Percentiles rank a stretch among this genome's conserved stretches.
These are phyloP conservation scores for Syngnathus typhle DNA, from an alignment of 2,113 vertebrate species.

Conservation along the genomic window DNA sequence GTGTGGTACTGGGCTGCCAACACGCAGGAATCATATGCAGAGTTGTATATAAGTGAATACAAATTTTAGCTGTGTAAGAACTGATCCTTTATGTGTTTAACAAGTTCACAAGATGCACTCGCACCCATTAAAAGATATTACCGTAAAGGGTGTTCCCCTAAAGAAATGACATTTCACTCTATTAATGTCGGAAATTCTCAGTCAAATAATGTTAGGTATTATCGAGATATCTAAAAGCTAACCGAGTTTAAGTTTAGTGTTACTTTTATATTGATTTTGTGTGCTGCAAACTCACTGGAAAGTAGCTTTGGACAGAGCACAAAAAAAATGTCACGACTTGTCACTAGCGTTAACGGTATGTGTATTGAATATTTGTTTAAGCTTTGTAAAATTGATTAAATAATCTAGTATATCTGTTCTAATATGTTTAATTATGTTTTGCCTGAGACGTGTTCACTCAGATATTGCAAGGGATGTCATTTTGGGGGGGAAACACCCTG, in stretches of 20 bases:
- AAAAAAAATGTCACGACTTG: background rate
- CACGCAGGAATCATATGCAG: background rate
- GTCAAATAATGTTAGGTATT: background rate
- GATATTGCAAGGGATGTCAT: background rate
- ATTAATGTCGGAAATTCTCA: background rate
- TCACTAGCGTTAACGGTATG: background rate
- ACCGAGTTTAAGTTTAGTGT: background rate
- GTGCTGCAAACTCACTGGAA: background rate
- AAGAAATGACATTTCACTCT: background rate
- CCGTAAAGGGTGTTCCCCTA: background rate
- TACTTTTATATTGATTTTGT: background rate
- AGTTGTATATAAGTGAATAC: conserved; percentile 5
- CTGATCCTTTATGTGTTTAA: background rate
- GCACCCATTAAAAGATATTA: background rate
- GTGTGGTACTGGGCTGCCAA: background rate
- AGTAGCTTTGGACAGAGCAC: background rate
- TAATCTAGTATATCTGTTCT: too few relatives aligned
- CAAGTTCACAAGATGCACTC: conserved; percentile 7
- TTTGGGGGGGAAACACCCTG: background rate
- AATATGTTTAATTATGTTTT: background rate
- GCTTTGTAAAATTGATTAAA: background rate
- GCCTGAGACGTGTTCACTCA: background rate
- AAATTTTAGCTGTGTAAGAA: background rate
- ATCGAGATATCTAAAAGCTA: background rate
- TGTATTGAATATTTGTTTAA: background rate